phyloP scores from a whole-genome alignment of 2,888 invertebrate genomes.

The Drosophila histrio region DNA sequence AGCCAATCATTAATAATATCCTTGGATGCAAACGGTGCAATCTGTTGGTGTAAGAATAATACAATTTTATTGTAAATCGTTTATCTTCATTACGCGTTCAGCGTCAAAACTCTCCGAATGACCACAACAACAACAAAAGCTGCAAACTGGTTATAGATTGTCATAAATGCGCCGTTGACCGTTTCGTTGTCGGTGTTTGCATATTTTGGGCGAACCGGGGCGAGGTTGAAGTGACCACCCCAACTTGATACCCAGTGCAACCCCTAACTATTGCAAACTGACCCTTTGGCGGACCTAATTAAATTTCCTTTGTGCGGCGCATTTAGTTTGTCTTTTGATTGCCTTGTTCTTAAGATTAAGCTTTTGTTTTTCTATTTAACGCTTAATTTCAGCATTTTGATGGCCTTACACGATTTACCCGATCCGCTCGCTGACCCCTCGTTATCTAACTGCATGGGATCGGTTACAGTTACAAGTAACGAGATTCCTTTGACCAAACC shows the following conservation, averaged over 20 bases:
- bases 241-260: conserved; percentile 40
- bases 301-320: conserved; percentile 66
- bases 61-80: conserved; percentile 69
- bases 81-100: conserved; percentile 74
- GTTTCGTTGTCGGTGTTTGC: conserved; percentile 24
- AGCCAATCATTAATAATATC: conserved; percentile 65
- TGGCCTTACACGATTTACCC: conserved; percentile 67
- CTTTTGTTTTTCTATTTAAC: conserved; percentile 78
- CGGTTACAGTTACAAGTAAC: conserved; percentile 59
- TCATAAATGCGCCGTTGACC: conserved; percentile 55
- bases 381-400: conserved; percentile 77
- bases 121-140: conserved; percentile 45
- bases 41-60: conserved; percentile 62
- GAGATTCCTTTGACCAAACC: conserved; percentile 43
- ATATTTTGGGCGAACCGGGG: conserved; percentile 1
- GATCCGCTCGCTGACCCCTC: conserved; percentile 57
- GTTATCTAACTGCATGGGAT: conserved; percentile 35
- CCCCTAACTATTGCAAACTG: conserved; percentile 42
- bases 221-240: conserved; percentile 67
- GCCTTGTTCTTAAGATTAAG: conserved; percentile 72
- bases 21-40: conserved; percentile 39
- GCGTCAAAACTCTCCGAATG: conserved; percentile 54
- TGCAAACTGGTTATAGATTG: conserved; percentile 49
- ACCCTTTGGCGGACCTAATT: conserved; percentile 60
- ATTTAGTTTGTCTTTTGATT: conserved; percentile 74